Evolutionary conservation across 2,113 vertebrate genomes (phyloP).

Genomic region (Phalacrocorax aristotelis): DNA sequence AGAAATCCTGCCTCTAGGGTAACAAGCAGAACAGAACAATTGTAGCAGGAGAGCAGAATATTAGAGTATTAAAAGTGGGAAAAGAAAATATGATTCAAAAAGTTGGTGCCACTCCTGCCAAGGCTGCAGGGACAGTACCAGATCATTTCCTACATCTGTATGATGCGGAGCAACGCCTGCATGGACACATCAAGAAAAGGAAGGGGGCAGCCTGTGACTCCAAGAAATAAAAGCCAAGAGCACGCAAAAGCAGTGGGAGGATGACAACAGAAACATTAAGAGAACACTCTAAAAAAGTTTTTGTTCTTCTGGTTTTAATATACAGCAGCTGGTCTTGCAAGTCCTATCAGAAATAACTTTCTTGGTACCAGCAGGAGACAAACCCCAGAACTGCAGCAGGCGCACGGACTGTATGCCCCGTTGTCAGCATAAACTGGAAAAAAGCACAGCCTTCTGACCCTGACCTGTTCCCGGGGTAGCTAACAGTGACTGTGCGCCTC

Average conservation of each 20-base stretch:
- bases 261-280: rapidly evolving
- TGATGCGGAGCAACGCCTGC: neutral
- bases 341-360: rapidly evolving
- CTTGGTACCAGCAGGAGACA: neutral
- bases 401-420: too few species aligned
- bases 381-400: neutral
- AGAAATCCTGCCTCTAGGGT: neutral
- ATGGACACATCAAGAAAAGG: neutral
- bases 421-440: neutral
- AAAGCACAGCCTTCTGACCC: neutral
- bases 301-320: neutral
- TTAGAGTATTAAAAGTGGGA: neutral
- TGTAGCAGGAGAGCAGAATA: neutral
- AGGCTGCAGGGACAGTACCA: neutral
- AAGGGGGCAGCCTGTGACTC: neutral
- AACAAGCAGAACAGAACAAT: neutral
- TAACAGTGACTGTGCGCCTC: neutral
- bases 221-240: neutral
- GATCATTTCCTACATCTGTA: neutral
- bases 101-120: neutral
- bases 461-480: neutral
- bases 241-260: neutral
- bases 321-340: neutral
- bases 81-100: neutral
- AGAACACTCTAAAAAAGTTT: neutral